Percentiles rank a stretch among this genome's conserved stretches.
phyloP scores from a whole-genome alignment of 64 coral and sea anemone genomes.

The Actinia tenebrosa region DNA sequence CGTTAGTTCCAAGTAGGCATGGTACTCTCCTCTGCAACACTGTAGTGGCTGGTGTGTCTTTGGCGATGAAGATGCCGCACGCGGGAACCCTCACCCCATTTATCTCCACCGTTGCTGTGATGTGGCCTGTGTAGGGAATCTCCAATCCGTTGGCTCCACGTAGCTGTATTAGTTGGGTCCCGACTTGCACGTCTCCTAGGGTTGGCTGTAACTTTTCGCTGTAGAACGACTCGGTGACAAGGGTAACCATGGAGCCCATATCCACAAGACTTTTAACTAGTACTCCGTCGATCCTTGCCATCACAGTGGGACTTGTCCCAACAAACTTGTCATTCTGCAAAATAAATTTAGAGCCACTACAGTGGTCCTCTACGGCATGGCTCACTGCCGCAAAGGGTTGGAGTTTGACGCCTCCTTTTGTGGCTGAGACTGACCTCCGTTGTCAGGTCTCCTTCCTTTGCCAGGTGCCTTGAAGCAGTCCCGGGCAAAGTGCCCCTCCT shows the following conservation, averaged over 20 bases:
- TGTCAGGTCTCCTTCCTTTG: too few relatives aligned
- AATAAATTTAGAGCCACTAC: slow-evolving; percentile 36
- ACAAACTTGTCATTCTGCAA: too few relatives aligned
- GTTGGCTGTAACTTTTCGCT: slow-evolving; percentile 24
- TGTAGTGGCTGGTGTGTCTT: slow-evolving; percentile 47
- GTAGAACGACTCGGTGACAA: slow-evolving; percentile 44
- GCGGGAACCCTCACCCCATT: slow-evolving; percentile 22
- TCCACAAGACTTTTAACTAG: slow-evolving; percentile 42
- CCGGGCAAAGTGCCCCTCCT: too few relatives aligned
- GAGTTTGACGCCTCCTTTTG: neutral
- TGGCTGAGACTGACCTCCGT: too few relatives aligned
- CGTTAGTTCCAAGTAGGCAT: slow-evolving; percentile 43
- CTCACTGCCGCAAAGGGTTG: slow-evolving; percentile 31
- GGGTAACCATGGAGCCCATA: slow-evolving; percentile 58
- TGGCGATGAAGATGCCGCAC: slow-evolving; percentile 33
- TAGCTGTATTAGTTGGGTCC: neutral
- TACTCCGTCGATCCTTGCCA: too few relatives aligned
- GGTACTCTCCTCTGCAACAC: slow-evolving; percentile 17
- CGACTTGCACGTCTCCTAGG: neutral
- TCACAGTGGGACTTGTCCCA: too few relatives aligned
- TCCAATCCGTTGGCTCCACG: slow-evolving; percentile 35
- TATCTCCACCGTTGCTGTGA: slow-evolving; percentile 7
- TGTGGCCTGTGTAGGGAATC: slow-evolving; percentile 41
- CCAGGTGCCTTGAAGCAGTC: too few relatives aligned
- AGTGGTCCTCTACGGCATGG: slow-evolving; percentile 6